phyloP scores from a whole-genome alignment of 2,113 vertebrate genomes.

The Murina feae region DNA sequence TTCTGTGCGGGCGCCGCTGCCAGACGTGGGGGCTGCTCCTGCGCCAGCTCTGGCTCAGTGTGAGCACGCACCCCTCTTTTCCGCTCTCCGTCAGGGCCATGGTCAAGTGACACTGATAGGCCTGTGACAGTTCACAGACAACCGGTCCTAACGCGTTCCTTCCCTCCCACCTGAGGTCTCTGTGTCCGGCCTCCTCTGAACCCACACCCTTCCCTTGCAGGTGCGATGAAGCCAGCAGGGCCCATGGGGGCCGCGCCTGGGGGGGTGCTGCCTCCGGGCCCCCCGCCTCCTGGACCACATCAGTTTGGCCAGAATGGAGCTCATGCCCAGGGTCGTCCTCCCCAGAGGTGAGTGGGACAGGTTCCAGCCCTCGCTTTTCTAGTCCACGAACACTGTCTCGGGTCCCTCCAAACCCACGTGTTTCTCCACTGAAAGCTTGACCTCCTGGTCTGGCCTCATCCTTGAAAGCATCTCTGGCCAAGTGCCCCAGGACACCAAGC shows the following conservation, averaged over 20 bases:
- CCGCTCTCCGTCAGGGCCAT: neutral
- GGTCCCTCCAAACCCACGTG: neutral
- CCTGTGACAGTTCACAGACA: neutral
- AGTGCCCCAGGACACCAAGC: neutral
- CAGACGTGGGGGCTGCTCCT: neutral
- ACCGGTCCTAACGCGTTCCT: neutral
- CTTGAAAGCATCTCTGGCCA: neutral
- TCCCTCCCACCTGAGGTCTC: neutral
- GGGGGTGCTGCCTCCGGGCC: slow-evolving; percentile 73
- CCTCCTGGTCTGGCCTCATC: neutral
- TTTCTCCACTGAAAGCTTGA: neutral
- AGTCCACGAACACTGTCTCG: neutral
- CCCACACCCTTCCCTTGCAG: slow-evolving; percentile 74
- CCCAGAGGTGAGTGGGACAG: slow-evolving; percentile 60
- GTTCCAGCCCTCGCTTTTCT: neutral
- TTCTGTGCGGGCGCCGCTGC: neutral
- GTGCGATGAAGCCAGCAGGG: slow-evolving; percentile 82
- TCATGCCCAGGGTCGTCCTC: slow-evolving; percentile 24
- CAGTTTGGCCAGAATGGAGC: slow-evolving; percentile 65
- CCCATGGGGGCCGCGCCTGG: slow-evolving; percentile 78
- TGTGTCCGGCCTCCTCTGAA: neutral
- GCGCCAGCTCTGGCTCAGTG: neutral
- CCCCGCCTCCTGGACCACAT: slow-evolving; percentile 56
- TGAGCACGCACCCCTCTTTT: neutral
- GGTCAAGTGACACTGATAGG: neutral